Evolutionary conservation across 2,113 vertebrate genomes (phyloP).

Genomic region (Sphyrna mokarran): DNA sequence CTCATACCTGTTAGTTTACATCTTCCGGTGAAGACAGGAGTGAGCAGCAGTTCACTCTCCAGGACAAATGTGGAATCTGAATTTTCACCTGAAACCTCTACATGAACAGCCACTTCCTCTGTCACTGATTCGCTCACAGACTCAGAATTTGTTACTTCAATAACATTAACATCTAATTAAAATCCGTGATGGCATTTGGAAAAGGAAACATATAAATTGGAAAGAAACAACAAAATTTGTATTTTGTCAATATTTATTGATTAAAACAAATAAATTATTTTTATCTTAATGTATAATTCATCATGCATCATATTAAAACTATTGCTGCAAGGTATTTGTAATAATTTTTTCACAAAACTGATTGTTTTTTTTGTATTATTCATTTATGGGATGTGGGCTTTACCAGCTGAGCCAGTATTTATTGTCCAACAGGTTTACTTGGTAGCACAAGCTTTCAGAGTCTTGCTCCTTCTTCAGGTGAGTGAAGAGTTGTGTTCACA

Average conservation of each 20-base stretch:
- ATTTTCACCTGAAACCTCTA: background rate
- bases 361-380: background rate
- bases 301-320: background rate
- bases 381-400: no score
- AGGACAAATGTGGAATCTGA: background rate
- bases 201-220: background rate
- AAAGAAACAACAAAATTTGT: background rate
- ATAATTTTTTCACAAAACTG: background rate
- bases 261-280: background rate
- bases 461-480: no score
- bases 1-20: background rate
- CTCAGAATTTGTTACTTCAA: background rate
- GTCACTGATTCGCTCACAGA: background rate
- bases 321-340: background rate
- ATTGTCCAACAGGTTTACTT: no score
- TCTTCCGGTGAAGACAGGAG: background rate
- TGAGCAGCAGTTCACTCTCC: background rate
- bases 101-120: background rate
- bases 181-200: background rate
- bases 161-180: background rate
- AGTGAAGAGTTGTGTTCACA: no score
- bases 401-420: no score
- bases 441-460: no score
- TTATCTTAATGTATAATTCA: background rate
- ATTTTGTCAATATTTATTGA: conserved; percentile 18